A percentile compares a stretch with the other conserved stretches of the same genome.
phyloP scores from a whole-genome alignment of 2,797 vertebrate species.

The Hydrolagus colliei region DNA sequence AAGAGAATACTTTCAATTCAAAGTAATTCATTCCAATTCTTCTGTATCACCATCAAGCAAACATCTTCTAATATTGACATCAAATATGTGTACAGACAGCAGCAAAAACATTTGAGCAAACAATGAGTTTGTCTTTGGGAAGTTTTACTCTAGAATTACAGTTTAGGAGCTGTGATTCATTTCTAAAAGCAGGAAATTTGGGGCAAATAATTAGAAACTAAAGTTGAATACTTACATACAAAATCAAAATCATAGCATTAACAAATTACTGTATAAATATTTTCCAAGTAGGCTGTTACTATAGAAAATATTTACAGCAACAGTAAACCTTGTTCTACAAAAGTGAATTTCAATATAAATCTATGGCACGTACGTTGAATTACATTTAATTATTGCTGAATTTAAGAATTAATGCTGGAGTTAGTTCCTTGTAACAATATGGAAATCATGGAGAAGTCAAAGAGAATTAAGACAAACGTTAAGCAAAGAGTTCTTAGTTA shows the following conservation, averaged over 20 bases:
- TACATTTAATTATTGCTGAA: neutral
- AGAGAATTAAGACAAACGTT: neutral
- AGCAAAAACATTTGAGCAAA: neutral
- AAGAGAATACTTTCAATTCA: no score
- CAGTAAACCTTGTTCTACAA: neutral
- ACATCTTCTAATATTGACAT: neutral
- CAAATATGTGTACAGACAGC: neutral
- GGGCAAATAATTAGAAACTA: constrained; percentile 2
- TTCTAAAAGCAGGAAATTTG: constrained; percentile 1
- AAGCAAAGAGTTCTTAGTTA: neutral
- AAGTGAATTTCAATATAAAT: neutral
- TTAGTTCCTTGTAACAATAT: no score
- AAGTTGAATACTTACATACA: neutral
- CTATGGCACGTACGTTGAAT: neutral
- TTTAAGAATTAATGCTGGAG: neutral
- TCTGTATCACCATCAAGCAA: no score
- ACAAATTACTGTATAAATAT: neutral
- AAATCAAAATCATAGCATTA: neutral
- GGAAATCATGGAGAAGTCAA: neutral
- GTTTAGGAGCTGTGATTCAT: constrained; percentile 1
- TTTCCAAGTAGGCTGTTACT: neutral
- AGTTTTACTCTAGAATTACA: neutral
- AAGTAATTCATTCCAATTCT: no score
- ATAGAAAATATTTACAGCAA: constrained; percentile 4
- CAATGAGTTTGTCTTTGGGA: constrained; percentile 24